phyloP scores from a whole-genome alignment of 2,888 invertebrate genomes.

The Danaus chrysippus region DNA sequence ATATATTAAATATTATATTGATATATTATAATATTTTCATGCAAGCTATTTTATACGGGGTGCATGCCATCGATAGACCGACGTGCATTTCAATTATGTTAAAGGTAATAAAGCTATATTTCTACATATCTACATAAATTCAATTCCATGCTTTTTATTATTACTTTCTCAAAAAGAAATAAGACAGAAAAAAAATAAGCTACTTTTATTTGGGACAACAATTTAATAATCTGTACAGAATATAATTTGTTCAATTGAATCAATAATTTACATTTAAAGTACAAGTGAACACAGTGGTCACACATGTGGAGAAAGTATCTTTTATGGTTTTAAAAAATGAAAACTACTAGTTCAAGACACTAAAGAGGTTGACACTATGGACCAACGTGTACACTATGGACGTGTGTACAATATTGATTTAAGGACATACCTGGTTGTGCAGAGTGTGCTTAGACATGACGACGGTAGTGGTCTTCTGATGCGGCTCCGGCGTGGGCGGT shows the following conservation, averaged over 20 bases:
- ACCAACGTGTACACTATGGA: background rate
- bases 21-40: slow-evolving; percentile 58
- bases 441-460: slow-evolving; percentile 96
- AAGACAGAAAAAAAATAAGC: too few species aligned
- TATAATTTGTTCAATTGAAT: too few species aligned
- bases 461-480: slow-evolving; percentile 92
- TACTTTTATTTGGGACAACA: too few species aligned
- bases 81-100: slow-evolving; percentile 46
- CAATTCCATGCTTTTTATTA: slow-evolving; percentile 30
- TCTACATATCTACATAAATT: slow-evolving; percentile 28
- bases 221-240: too few species aligned
- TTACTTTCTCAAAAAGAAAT: background rate
- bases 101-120: slow-evolving; percentile 35
- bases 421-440: slow-evolving; percentile 81
- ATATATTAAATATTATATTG: slow-evolving; percentile 50
- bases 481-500: slow-evolving; percentile 86
- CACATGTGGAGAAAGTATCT: too few species aligned
- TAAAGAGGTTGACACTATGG: background rate
- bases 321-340: too few species aligned
- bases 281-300: too few species aligned
- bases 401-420: background rate
- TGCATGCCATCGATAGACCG: slow-evolving; percentile 58
- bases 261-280: too few species aligned
- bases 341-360: background rate
- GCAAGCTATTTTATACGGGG: slow-evolving; percentile 68